Evolutionary conservation across 2,113 vertebrate genomes (phyloP), one percentile per base, ranked within the genome.

Genomic region (Geothlypis trichas): DNA sequence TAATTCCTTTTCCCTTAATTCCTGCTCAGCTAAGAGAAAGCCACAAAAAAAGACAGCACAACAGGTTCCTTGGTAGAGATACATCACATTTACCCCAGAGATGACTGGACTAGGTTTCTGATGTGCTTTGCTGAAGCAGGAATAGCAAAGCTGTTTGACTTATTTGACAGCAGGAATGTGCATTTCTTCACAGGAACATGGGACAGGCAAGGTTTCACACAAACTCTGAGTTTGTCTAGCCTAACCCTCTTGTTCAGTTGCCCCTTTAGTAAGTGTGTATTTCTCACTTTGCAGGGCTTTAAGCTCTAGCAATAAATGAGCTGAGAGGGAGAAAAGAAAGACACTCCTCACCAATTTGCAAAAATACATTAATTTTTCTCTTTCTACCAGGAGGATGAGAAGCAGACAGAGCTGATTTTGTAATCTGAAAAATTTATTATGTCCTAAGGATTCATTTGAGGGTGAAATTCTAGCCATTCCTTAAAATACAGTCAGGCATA

Each of bases 1-100:
- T 61, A 71, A 95, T 96, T 92, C 35, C 13, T 87, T 77, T 81
- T 69, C 59, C 62, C 59, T 97, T 96, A 95, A 90, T 94, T 89
- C 74, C 33, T 72, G 8, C 28, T 78, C 41, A 74, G 30, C 41
- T 57, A 92, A 51, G 46, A 78, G 35, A 37, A 86, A 84, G 59
- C 65, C 15, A 35, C 95, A 92, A 94, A 91, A 62, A 93, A 94
- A 75, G 61, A 26, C 21, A 69, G 41, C 18, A 80, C 21, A 58
- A 69, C 14, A 54, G 21, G 15, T 72, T 94, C 67, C 23, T 15
- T 73, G 39, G 27, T 49, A 66, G 44, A 67, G 28, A 35, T 33
- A 61, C 26, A 76, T 35, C 23, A 12, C 39, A 28, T 91, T 94
- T 89, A 76, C 57, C 49, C 54, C 39, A 59, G 30, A 78, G 61